These are phyloP conservation scores for Caenorhabditis panamensis DNA, from an alignment of 2,888 invertebrate species.

Conservation along the genomic window DNA sequence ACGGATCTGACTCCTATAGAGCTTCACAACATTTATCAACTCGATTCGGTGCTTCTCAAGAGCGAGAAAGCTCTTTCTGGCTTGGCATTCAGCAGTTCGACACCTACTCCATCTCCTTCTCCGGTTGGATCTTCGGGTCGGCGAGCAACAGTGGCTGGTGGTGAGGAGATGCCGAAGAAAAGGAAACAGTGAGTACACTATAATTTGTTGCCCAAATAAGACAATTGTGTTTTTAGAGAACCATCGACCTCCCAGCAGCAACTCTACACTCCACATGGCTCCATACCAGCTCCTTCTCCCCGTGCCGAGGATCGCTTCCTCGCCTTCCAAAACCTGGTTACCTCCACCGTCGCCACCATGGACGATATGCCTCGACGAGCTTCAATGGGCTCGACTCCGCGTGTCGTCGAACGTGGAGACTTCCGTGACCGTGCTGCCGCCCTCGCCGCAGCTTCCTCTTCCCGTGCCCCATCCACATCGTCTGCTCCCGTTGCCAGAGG, in stretches of 20 bases:
- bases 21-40: conserved; percentile 62
- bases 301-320: conserved; percentile 1
- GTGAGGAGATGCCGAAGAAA: conserved; percentile 10
- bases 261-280: not conserved
- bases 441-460: not conserved
- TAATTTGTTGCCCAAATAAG: not conserved
- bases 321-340: conserved; percentile 22
- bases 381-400: conserved; percentile 30
- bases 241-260: not conserved
- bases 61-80: conserved; percentile 45
- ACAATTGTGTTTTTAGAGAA: not conserved
- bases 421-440: conserved; percentile 37
- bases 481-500: conserved; percentile 5
- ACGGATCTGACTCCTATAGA: conserved; percentile 51
- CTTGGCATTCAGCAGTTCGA: conserved; percentile 19
- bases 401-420: conserved; percentile 46
- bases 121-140: conserved; percentile 28
- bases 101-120: conserved; percentile 8
- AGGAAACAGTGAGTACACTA: conserved; percentile 12
- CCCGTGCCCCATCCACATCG: not conserved
- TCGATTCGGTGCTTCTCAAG: conserved; percentile 51
- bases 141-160: conserved; percentile 32
- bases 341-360: not conserved
- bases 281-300: not conserved
- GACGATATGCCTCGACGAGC: conserved; percentile 48